Evolutionary conservation across 2,888 invertebrate genomes (phyloP).

Genomic region (Therioaphis trifolii): DNA sequence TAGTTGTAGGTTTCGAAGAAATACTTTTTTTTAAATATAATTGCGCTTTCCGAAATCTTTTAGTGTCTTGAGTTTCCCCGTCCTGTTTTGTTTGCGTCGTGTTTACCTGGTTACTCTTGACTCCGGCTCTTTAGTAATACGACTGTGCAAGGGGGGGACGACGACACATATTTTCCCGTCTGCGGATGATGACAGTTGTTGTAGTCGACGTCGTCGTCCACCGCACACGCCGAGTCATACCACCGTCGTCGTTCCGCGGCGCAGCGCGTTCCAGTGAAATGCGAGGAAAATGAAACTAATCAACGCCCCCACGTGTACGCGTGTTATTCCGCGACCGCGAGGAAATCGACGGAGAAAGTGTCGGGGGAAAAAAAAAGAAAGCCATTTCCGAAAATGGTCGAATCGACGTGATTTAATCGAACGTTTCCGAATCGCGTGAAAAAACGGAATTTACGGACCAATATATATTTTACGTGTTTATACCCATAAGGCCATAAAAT

Average conservation of each 20-base stretch:
- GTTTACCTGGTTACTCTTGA: neutral
- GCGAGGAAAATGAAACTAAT: neutral
- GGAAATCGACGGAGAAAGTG: neutral
- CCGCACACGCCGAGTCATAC: no score
- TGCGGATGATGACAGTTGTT: no score
- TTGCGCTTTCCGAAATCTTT: neutral
- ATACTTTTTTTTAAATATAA: no score
- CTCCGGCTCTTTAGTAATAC: no score
- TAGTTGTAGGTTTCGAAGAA: no score
- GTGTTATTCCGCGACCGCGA: no score
- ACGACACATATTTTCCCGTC: no score
- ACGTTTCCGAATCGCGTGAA: neutral
- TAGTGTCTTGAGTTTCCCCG: neutral
- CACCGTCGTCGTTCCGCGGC: neutral
- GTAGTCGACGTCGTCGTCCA: neutral
- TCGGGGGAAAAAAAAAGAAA: neutral
- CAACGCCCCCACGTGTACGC: neutral
- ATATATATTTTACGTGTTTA: no score
- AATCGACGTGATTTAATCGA: neutral
- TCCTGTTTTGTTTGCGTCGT: no score
- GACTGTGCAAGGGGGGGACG: no score
- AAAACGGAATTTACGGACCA: no score
- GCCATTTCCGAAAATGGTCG: neutral
- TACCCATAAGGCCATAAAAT: no score
- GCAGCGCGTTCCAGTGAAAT: neutral